Base-by-base conservation (phyloP, 2,113 vertebrate species). In the Malurus elegans region DNA sequence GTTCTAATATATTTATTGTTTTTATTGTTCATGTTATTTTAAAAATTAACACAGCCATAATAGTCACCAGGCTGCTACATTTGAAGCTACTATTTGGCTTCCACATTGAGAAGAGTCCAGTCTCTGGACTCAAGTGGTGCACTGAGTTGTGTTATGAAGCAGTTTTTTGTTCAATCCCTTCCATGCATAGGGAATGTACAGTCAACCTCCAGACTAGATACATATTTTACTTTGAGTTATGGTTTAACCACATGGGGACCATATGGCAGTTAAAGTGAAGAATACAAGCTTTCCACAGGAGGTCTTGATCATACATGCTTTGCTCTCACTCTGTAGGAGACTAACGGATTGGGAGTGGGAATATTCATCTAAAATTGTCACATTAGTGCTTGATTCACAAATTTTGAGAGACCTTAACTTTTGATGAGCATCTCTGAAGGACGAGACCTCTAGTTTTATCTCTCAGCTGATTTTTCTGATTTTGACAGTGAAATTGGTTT, bases 211-310 rank as follows among this genome's bases (percentile, higher is more conserved):
- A 79, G 50, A 54, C 58, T 93, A 74, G 34, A 79, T 79, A 57
- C 14, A 78, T 92, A 79, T 69, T 96, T 95, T 88, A 80, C 83
- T 93, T 78, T 79, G 45, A 80, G 67, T 83, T 94, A 47, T 15
- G 69, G 36, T 92, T 94, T 90, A 88, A 73, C 56, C 94, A 95
- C 64, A 73, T 94, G 82, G 90, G 24, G 16, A 70, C 91, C 95
- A 93, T 86, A 96, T 90, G 90, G 85, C 79, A 82, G 70, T 88
- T 91, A 53, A 90, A 91, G 23, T 14, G 10, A 75, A 44, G 48
- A 93, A 88, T 58, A 61, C 18, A 42, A 58, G 85, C 32, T 82
- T 90, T 93, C 62, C 62, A 73, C 61, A 70, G 67, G 38, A 91
- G 70, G 15, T 88, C 53, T 48, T 84, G 48, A 86, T 67, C 32